A percentile compares a stretch with the other conserved stretches of the same genome.
phyloP scores from a whole-genome alignment of 2,113 vertebrate species.

The Empidonax traillii region DNA sequence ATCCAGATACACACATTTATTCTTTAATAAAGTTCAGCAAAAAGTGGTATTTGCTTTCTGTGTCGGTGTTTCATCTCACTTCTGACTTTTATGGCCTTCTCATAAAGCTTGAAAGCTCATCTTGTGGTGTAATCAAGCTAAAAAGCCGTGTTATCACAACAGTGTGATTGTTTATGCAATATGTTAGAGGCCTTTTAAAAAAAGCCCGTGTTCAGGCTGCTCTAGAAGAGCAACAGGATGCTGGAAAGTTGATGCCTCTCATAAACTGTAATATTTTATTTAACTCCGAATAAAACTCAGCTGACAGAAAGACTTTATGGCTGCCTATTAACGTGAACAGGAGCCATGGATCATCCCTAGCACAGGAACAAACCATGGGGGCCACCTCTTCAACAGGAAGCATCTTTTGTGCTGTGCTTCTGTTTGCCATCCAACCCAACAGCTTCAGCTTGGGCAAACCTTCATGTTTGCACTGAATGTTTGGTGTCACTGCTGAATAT shows the following conservation, averaged over 20 bases:
- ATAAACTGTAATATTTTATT: constrained; percentile 60
- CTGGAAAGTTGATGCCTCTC: constrained; percentile 14
- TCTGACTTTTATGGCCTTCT: constrained; percentile 26
- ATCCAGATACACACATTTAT: background rate
- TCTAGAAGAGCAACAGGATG: constrained; percentile 40
- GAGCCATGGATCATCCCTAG: constrained; percentile 35
- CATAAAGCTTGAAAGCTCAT: constrained; percentile 38
- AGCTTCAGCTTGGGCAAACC: background rate
- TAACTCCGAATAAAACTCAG: constrained; percentile 48
- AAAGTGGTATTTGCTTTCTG: background rate
- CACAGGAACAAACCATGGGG: constrained; percentile 21
- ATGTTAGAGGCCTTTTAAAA: background rate
- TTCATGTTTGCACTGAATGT: background rate
- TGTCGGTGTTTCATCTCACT: constrained; percentile 18
- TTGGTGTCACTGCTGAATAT: background rate
- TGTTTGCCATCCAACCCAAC: background rate
- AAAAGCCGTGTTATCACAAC: constrained; percentile 46
- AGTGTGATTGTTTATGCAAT: constrained; percentile 16
- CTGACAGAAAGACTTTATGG: constrained; percentile 56
- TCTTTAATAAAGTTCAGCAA: background rate
- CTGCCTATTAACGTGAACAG: constrained; percentile 42
- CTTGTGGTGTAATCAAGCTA: constrained; percentile 34
- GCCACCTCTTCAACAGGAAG: constrained; percentile 25
- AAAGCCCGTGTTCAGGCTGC: constrained; percentile 48
- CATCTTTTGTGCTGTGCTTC: constrained; percentile 11